Evolutionary conservation across 64 coral and sea anemone species (phyloP).

Genomic region (Dendronephthya gigantea): DNA sequence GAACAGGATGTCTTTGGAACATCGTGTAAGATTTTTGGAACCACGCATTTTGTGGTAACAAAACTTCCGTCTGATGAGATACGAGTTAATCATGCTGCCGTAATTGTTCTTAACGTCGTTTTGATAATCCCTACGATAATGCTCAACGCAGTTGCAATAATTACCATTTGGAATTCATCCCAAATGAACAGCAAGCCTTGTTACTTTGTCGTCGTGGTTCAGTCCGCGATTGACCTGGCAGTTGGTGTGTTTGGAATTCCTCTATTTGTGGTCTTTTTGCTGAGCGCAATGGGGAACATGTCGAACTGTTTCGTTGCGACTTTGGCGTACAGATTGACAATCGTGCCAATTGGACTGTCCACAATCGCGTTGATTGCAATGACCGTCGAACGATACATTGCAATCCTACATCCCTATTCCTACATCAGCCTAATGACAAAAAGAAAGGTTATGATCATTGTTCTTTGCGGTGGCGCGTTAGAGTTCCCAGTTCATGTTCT

Average conservation of each 20-base stretch:
- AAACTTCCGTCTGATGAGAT: no score
- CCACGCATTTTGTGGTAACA: no score
- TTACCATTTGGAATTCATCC: constrained; percentile 17
- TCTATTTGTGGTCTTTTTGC: neutral
- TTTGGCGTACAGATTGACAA: constrained; percentile 12
- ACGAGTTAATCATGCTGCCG: no score
- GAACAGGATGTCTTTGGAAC: no score
- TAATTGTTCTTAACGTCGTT: no score
- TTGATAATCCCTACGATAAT: constrained; percentile 11
- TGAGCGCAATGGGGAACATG: neutral
- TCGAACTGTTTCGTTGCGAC: constrained; percentile 3
- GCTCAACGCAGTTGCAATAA: constrained; percentile 22
- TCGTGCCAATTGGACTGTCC: constrained; percentile 5
- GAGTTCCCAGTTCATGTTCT: neutral
- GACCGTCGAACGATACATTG: constrained; percentile 25
- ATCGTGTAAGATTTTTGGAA: no score
- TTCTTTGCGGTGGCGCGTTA: neutral
- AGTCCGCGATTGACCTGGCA: constrained; percentile 29
- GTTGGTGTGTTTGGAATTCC: neutral
- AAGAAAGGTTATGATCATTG: neutral
- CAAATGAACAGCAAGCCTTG: constrained; percentile 23
- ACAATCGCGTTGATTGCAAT: constrained; percentile 9
- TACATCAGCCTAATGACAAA: constrained; percentile 14
- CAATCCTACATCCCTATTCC: constrained; percentile 13
- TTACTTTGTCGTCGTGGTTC: constrained; percentile 21